Conservation (phyloP, 2,113 vertebrate species). For the Hystrix brachyura region DNA sequence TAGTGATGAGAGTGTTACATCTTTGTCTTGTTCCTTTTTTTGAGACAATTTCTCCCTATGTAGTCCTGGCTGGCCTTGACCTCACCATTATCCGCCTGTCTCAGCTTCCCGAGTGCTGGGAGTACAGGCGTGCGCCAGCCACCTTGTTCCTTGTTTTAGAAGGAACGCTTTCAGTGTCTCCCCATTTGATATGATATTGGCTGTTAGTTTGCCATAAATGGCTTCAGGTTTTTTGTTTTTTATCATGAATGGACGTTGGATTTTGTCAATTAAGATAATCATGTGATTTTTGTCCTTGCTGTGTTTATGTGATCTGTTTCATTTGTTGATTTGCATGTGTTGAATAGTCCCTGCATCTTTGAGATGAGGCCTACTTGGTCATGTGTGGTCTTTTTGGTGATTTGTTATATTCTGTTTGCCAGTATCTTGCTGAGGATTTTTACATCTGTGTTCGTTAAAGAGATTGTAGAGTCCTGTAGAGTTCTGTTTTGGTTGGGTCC, state of each 20-base stretch:
- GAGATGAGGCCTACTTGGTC: neutral
- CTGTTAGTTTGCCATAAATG: neutral
- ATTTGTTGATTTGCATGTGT: neutral
- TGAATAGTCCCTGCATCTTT: neutral
- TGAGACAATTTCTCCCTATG: too few species aligned
- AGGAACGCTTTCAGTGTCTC: neutral
- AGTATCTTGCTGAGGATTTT: neutral
- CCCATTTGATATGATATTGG: neutral
- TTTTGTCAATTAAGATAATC: neutral
- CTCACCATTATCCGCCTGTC: too few species aligned
- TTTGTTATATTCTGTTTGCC: neutral
- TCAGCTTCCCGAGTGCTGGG: too few species aligned
- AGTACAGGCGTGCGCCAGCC: too few species aligned
- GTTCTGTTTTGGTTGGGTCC: neutral
- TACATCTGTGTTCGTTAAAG: neutral
- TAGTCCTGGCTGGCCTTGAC: too few species aligned
- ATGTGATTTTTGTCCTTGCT: neutral
- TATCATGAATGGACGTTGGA: neutral
- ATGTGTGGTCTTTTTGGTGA: neutral
- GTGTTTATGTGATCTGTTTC: neutral
- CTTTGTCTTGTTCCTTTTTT: neutral
- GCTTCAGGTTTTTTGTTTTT: neutral
- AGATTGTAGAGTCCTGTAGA: neutral
- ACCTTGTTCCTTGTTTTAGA: neutral
- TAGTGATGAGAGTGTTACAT: neutral